These are phyloP conservation scores for Conus betulinus DNA, from an alignment of 1,140 invertebrate species.

Conservation along the genomic window DNA sequence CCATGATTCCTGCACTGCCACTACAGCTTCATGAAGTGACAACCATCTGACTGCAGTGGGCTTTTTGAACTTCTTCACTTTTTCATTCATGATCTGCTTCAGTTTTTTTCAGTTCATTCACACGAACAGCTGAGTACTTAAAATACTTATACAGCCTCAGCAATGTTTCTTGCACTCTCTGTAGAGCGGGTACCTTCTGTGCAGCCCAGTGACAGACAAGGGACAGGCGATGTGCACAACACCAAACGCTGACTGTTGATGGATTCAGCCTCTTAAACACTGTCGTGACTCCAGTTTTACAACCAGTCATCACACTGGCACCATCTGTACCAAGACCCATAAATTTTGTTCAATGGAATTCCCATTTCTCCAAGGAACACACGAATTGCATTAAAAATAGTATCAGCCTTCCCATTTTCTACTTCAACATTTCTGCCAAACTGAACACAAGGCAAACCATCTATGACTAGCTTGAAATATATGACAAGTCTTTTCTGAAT, in stretches of 20 bases:
- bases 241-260: no score
- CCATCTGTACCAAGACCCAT: no score
- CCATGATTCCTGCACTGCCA: not conserved
- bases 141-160: not conserved
- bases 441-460: no score
- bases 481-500: no score
- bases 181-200: not conserved
- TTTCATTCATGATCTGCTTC: not conserved
- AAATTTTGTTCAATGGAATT: no score
- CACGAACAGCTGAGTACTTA: not conserved
- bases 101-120: not conserved
- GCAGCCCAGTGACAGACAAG: not conserved
- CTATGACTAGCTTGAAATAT: no score
- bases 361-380: no score
- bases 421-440: no score
- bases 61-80: not conserved
- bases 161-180: not conserved
- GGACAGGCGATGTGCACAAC: not conserved
- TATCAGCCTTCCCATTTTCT: no score
- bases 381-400: no score
- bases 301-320: not conserved
- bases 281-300: not conserved
- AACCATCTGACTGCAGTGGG: not conserved
- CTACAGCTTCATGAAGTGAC: not conserved
- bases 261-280: not conserved